Evolutionary conservation across 2,797 vertebrate species (phyloP).

Genomic region (Acanthurus leucopareius): DNA sequence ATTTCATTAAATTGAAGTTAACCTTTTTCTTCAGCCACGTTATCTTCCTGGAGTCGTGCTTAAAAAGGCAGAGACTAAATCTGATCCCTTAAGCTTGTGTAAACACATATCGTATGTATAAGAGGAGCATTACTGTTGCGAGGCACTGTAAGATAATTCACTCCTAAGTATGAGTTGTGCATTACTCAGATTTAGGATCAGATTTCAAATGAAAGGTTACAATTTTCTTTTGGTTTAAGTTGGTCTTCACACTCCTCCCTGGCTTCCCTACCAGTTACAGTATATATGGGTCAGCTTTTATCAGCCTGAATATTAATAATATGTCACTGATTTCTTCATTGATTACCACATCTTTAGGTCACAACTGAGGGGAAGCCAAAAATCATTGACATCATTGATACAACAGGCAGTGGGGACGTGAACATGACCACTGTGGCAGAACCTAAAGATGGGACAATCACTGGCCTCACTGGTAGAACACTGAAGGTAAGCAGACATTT

Average conservation of each 20-base stretch:
- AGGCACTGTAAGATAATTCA: neutral
- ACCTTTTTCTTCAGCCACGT: neutral
- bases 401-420: constrained; percentile 98
- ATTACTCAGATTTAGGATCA: neutral
- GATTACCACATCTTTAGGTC: constrained; percentile 77
- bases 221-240: neutral
- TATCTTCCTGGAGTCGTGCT: constrained; percentile 3
- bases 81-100: constrained; percentile 9
- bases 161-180: neutral
- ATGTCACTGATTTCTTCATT: neutral
- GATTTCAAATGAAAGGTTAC: neutral
- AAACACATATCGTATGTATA: constrained; percentile 1
- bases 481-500: constrained; percentile 87
- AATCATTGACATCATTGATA: constrained; percentile 98
- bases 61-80: constrained; percentile 24
- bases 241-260: neutral
- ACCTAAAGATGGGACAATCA: constrained; percentile 91
- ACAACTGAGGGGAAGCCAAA: constrained; percentile 98
- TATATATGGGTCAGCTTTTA: neutral
- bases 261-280: neutral
- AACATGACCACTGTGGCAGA: constrained; percentile 91
- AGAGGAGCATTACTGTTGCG: neutral
- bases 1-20: neutral
- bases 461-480: constrained; percentile 92
- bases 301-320: neutral